A percentile compares a stretch with the other conserved stretches of the same genome.
Conservation (phyloP, 2,888 invertebrate genomes). For the Saturnia japonica region DNA sequence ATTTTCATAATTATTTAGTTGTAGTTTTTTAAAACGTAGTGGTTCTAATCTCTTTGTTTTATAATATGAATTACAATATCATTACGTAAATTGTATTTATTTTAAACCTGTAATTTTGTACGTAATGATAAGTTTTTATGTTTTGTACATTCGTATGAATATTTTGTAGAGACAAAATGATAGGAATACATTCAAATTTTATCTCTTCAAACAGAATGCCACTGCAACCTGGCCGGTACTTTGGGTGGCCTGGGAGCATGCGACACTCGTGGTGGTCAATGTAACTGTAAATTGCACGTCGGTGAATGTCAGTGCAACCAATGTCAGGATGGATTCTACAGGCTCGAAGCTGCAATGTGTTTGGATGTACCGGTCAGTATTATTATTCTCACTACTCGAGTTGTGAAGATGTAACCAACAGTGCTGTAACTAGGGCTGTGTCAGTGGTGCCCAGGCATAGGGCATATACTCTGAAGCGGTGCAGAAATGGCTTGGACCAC, state of each 20-base stretch:
- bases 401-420: neutral
- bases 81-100: no score
- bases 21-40: no score
- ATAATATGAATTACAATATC: no score
- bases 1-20: no score
- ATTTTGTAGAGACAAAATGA: neutral
- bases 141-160: neutral
- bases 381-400: neutral
- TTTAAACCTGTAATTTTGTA: no score
- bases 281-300: conserved; percentile 95
- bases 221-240: conserved; percentile 93
- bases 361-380: conserved; percentile 92
- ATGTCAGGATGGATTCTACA: conserved; percentile 95
- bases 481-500: no score
- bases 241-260: conserved; percentile 94
- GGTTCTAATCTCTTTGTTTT: no score
- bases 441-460: no score
- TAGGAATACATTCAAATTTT: neutral
- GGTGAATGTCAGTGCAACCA: conserved; percentile 89
- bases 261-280: conserved; percentile 92
- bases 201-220: conserved; percentile 85
- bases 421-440: no score
- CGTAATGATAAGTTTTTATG: no score
- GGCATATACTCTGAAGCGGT: no score
- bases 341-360: conserved; percentile 91